Conservation (phyloP, 1,140 invertebrate genomes). For the Dreissena rostriformis region DNA sequence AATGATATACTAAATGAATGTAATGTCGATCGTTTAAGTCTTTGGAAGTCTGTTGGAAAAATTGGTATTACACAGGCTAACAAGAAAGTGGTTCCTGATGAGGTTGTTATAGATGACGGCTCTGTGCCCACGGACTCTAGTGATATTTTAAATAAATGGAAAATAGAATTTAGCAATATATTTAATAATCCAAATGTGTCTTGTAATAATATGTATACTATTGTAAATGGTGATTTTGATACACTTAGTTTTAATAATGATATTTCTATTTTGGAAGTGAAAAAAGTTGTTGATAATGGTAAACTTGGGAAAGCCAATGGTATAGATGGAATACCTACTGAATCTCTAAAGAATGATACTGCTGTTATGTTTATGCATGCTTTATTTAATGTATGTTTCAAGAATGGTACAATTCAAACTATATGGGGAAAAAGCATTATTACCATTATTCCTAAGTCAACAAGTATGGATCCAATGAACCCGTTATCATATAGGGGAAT, state of each 20-base stretch:
- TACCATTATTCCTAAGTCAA: conserved; percentile 39
- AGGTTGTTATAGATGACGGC: no score
- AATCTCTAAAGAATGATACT: conserved; percentile 9
- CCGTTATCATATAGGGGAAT: conserved; percentile 47
- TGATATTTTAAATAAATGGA: no score
- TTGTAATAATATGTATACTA: no score
- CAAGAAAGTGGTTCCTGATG: no score
- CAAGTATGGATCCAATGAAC: conserved; percentile 12
- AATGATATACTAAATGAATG: no score
- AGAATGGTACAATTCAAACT: conserved; percentile 15
- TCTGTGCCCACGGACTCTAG: no score
- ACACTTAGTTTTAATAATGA: not conserved
- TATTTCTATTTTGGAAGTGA: conserved; percentile 18
- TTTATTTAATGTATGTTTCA: conserved; percentile 26
- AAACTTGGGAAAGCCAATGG: not conserved
- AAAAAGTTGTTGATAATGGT: conserved; percentile 9
- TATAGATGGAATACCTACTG: conserved; percentile 13
- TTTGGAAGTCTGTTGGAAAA: no score
- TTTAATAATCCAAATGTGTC: no score
- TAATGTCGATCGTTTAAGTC: no score
- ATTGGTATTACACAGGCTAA: no score
- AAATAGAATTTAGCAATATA: no score
- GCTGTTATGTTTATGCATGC: conserved; percentile 4
- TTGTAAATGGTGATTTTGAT: no score
- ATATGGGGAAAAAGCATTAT: conserved; percentile 39